Conservation (phyloP, 2,113 vertebrate species). For the Urocitellus parryii region DNA sequence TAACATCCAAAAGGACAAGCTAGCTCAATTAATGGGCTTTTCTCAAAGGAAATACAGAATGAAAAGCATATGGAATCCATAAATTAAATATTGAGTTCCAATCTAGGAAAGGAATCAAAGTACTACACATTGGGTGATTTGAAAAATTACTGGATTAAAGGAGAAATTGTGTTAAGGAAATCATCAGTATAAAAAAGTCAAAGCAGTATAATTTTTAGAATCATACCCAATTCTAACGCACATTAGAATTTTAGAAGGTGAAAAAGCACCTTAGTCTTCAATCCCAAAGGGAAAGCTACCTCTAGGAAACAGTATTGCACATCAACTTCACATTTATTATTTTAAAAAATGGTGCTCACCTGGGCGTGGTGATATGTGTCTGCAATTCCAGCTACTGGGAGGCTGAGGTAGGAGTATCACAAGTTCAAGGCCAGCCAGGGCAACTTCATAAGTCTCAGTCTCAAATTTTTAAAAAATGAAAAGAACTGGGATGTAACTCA, state of each 20-base stretch:
- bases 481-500: neutral
- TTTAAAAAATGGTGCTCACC: neutral
- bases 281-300: constrained; percentile 14
- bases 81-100: constrained; percentile 77
- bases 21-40: constrained; percentile 81
- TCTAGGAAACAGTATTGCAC: constrained; percentile 50
- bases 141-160: neutral
- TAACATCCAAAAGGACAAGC: constrained; percentile 82
- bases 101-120: neutral
- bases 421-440: neutral
- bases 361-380: neutral
- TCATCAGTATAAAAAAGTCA: neutral
- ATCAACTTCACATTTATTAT: constrained; percentile 56
- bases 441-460: neutral
- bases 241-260: neutral
- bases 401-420: neutral
- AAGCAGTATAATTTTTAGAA: neutral
- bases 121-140: neutral
- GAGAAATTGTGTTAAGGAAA: neutral
- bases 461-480: neutral
- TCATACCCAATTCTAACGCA: neutral
- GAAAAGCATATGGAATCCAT: constrained; percentile 81
- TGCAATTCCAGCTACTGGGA: neutral
- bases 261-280: neutral
- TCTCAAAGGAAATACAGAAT: constrained; percentile 82